Percentiles rank a stretch among this genome's conserved stretches.
phyloP scores from a whole-genome alignment of 1,140 invertebrate genomes.

The Drosophila sechellia region DNA sequence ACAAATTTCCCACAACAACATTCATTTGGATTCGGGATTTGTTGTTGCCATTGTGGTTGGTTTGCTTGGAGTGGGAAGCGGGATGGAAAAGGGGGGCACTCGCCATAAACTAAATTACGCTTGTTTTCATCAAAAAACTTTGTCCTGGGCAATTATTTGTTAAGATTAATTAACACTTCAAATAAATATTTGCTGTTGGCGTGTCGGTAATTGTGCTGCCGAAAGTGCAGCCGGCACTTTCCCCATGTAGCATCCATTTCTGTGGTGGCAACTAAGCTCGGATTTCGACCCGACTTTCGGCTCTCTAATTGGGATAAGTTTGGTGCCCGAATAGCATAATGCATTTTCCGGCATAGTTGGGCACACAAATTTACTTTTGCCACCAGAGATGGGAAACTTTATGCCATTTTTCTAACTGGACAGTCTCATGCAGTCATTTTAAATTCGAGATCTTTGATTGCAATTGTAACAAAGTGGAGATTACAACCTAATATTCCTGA shows the following conservation, averaged over 20 bases:
- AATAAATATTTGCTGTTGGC: slow-evolving; percentile 75
- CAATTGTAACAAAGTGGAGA: neutral
- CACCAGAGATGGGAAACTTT: slow-evolving; percentile 24
- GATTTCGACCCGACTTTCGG: slow-evolving; percentile 2
- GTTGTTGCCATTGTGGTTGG: slow-evolving; percentile 51
- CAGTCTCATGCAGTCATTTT: neutral
- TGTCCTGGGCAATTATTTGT: slow-evolving; percentile 76
- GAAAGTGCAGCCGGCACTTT: slow-evolving; percentile 33
- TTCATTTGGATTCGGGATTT: slow-evolving; percentile 56
- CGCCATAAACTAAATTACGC: slow-evolving; percentile 80
- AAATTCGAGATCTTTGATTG: slow-evolving; percentile 18
- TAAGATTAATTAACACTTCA: slow-evolving; percentile 82
- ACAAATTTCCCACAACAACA: slow-evolving; percentile 65
- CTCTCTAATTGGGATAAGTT: slow-evolving; percentile 45
- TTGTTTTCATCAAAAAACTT: slow-evolving; percentile 82
- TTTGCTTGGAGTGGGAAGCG: neutral
- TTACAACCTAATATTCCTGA: too few relatives aligned
- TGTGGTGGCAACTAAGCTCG: slow-evolving; percentile 4
- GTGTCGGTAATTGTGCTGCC: slow-evolving; percentile 61
- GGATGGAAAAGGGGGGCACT: neutral
- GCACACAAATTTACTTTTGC: slow-evolving; percentile 4
- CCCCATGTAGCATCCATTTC: slow-evolving; percentile 13
- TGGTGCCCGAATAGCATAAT: slow-evolving; percentile 12
- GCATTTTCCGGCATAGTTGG: slow-evolving; percentile 6
- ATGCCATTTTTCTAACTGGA: slow-evolving; percentile 10